These are phyloP conservation scores for Drosophila arizonae DNA, from an alignment of 1,140 invertebrate genomes.

Conservation along the genomic window DNA sequence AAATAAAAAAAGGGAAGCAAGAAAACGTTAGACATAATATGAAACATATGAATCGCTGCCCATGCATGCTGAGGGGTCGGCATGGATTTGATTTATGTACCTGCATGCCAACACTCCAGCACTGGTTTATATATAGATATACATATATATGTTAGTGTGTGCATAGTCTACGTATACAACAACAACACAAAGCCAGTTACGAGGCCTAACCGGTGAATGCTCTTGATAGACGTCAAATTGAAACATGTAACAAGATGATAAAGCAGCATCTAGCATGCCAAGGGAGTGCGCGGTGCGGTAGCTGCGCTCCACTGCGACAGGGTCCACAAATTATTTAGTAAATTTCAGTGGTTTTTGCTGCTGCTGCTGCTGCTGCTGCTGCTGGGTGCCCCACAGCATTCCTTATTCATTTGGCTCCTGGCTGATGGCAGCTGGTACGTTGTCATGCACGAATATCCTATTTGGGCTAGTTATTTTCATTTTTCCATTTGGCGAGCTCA, in stretches of 20 bases:
- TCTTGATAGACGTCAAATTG: constrained; percentile 73
- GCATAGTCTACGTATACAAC: neutral
- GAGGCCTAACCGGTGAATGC: constrained; percentile 50
- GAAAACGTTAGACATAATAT: constrained; percentile 68
- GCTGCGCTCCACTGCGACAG: constrained; percentile 37
- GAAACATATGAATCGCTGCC: constrained; percentile 20
- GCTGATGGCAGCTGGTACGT: constrained; percentile 55
- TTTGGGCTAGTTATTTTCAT: constrained; percentile 47
- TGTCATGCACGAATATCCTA: constrained; percentile 64
- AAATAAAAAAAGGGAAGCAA: constrained; percentile 23
- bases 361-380: constrained; percentile 24
- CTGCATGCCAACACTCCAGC: constrained; percentile 19
- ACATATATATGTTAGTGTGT: constrained; percentile 1
- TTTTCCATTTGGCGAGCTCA: constrained; percentile 26
- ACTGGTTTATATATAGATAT: constrained; percentile 12
- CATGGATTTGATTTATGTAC: constrained; percentile 74
- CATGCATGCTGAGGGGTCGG: constrained; percentile 17
- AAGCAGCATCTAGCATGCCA: constrained; percentile 45
- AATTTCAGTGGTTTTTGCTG: constrained; percentile 48
- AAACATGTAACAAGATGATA: constrained; percentile 79
- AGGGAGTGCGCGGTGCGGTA: neutral
- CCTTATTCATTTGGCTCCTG: constrained; percentile 74
- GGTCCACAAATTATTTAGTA: constrained; percentile 75
- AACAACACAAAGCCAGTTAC: neutral
- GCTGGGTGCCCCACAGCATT: constrained; percentile 49